phyloP scores from a whole-genome alignment of 2,797 vertebrate genomes.

The Oreortyx pictus region DNA sequence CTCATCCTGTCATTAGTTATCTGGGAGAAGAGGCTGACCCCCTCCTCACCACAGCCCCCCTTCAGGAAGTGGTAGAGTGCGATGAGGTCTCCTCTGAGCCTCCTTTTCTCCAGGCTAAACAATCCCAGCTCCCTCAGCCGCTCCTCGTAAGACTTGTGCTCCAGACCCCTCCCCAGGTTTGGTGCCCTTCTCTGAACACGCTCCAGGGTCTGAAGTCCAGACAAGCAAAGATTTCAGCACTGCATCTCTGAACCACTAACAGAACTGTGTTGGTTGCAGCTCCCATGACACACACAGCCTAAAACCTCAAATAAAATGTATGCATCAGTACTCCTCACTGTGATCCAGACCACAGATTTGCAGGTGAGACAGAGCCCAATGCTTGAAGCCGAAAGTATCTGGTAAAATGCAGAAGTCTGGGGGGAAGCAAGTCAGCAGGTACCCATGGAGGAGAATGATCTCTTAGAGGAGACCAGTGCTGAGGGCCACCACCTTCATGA shows the following conservation, averaged over 20 bases:
- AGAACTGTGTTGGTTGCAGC: background rate
- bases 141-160: too few species aligned
- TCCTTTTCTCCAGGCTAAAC: too few species aligned
- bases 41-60: too few species aligned
- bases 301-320: background rate
- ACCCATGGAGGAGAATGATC: background rate
- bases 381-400: background rate
- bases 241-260: background rate
- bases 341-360: background rate
- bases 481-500: background rate
- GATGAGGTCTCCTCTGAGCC: too few species aligned
- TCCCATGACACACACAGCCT: fast-evolving
- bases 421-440: background rate
- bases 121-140: too few species aligned
- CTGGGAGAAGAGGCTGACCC: too few species aligned
- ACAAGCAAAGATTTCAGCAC: background rate
- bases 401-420: background rate
- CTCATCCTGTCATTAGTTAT: too few species aligned
- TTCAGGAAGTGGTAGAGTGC: too few species aligned
- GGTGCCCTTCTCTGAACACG: too few species aligned
- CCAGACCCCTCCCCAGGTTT: too few species aligned
- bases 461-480: background rate
- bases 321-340: background rate
- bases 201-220: too few species aligned
- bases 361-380: background rate